Percentiles rank a stretch among this genome's conserved stretches.
Conservation (phyloP, 2,797 vertebrate species). For the Podarcis lilfordi region DNA sequence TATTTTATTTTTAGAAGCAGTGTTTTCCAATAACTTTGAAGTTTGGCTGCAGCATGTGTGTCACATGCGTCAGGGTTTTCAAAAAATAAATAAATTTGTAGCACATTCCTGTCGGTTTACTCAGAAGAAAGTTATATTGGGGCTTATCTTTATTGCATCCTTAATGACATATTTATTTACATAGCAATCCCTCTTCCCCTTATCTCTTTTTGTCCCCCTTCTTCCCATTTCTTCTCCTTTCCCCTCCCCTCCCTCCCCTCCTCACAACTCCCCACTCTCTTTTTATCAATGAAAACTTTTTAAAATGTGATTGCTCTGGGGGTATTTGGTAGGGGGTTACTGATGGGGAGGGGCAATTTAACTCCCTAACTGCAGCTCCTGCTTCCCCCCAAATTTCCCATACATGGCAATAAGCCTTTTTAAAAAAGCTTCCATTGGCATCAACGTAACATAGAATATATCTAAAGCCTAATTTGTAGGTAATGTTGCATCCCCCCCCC, state of each 20-base stretch:
- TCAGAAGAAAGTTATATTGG: background rate
- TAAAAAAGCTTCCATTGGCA: too few species aligned
- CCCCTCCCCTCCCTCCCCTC: too few species aligned
- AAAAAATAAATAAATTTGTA: background rate
- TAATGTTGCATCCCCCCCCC: background rate
- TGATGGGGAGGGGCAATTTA: too few species aligned
- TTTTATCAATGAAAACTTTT: too few species aligned
- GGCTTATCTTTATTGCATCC: background rate
- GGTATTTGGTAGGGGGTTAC: too few species aligned
- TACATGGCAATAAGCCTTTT: too few species aligned
- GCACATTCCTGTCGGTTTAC: background rate
- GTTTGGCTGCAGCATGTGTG: background rate
- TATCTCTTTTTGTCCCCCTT: too few species aligned
- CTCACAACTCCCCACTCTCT: too few species aligned
- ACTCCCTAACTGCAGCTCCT: background rate
- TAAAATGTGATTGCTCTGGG: too few species aligned
- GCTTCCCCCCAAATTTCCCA: background rate
- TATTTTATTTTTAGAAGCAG: background rate
- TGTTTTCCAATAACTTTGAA: background rate
- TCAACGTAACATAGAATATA: background rate
- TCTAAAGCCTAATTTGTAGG: background rate
- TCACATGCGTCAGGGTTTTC: too few species aligned
- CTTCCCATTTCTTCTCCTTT: too few species aligned
- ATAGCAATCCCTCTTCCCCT: background rate
- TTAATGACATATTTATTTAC: conserved; percentile 15